Evolutionary conservation across 2,888 invertebrate species (phyloP).

Genomic region (Junonia oenone): DNA sequence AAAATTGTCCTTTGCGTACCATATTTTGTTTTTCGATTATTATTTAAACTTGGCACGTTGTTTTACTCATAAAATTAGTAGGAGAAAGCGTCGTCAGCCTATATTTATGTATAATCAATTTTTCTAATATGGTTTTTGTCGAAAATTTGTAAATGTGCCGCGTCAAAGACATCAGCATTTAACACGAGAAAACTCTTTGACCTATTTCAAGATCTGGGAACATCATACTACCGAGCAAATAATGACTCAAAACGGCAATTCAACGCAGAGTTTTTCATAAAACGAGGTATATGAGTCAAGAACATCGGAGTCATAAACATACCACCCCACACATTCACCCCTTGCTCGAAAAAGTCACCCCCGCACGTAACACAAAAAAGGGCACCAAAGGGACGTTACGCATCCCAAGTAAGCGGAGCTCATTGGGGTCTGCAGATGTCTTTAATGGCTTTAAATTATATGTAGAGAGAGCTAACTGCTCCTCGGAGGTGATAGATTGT

Average conservation of each 20-base stretch:
- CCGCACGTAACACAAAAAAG: constrained; percentile 76
- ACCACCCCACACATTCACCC: constrained; percentile 71
- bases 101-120: too few species aligned
- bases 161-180: not conserved
- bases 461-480: constrained; percentile 74
- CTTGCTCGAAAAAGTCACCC: constrained; percentile 77
- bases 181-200: not conserved
- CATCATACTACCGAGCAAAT: constrained; percentile 42
- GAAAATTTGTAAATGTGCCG: not conserved
- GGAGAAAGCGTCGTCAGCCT: too few species aligned
- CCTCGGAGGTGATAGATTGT: constrained; percentile 66
- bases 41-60: too few species aligned
- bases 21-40: too few species aligned
- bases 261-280: constrained; percentile 68
- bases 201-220: constrained; percentile 31
- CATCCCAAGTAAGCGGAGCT: constrained; percentile 74
- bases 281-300: constrained; percentile 74
- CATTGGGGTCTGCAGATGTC: constrained; percentile 77
- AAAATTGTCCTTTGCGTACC: too few species aligned
- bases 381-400: constrained; percentile 71
- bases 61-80: too few species aligned
- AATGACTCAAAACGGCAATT: constrained; percentile 65
- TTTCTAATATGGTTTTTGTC: not conserved
- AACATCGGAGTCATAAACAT: constrained; percentile 68
- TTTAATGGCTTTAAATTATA: constrained; percentile 80